Evolutionary conservation across 2,888 invertebrate species (phyloP).

Genomic region (Aphrophora alni): DNA sequence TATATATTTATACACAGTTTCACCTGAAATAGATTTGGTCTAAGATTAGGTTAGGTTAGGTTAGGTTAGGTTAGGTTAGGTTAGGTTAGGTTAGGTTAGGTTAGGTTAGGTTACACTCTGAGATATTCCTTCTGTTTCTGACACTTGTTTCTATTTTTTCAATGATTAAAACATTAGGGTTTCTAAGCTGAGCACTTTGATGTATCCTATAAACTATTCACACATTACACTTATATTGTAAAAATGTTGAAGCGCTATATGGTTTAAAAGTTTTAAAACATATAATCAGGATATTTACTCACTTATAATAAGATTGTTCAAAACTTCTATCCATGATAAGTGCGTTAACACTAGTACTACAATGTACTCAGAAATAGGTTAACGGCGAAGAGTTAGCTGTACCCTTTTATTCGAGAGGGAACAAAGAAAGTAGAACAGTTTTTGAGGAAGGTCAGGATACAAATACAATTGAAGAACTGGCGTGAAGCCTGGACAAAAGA

Average conservation of each 20-base stretch:
- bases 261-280: neutral
- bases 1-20: too few species aligned
- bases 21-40: too few species aligned
- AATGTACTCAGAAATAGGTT: neutral
- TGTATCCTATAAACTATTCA: too few species aligned
- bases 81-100: too few species aligned
- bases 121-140: too few species aligned
- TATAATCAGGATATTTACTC: neutral
- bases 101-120: too few species aligned
- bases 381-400: neutral
- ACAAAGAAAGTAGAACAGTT: constrained; percentile 2
- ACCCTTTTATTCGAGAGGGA: neutral
- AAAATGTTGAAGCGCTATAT: neutral
- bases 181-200: too few species aligned
- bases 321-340: neutral
- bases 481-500: neutral
- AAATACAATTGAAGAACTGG: neutral
- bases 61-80: too few species aligned
- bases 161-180: too few species aligned
- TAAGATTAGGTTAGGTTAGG: too few species aligned
- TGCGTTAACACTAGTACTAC: neutral
- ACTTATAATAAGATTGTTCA: neutral
- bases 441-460: neutral
- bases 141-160: too few species aligned
- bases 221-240: too few species aligned